Evolutionary conservation across 2,113 vertebrate genomes (phyloP).

Genomic region (Mesembrinibis cayennensis): DNA sequence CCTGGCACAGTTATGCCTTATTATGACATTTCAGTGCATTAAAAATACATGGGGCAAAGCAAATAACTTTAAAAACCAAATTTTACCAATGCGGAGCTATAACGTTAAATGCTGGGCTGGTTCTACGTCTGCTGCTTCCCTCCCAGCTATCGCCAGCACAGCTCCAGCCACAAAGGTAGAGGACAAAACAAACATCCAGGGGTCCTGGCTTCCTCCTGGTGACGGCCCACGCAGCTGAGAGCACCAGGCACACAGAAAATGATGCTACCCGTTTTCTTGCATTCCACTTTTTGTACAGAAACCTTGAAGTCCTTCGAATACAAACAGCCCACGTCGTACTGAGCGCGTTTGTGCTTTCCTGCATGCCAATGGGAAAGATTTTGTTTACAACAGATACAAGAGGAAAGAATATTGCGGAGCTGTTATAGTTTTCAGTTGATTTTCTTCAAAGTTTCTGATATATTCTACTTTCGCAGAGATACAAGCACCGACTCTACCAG

Average conservation of each 20-base stretch:
- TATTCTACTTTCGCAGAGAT: rapidly evolving
- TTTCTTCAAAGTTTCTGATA: not conserved
- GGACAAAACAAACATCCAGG: not conserved
- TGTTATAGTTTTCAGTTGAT: rapidly evolving
- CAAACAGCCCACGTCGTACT: not conserved
- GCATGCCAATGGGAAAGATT: rapidly evolving
- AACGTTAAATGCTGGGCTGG: not conserved
- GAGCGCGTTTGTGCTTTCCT: rapidly evolving
- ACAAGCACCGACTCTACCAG: not conserved
- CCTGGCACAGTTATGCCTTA: not conserved
- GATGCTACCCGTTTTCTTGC: not conserved
- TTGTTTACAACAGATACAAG: rapidly evolving
- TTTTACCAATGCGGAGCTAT: not conserved
- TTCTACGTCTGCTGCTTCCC: not conserved
- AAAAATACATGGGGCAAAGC: not conserved
- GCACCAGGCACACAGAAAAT: rapidly evolving
- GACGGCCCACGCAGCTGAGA: not conserved
- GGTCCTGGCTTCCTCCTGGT: not conserved
- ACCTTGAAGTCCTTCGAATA: not conserved
- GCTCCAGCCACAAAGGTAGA: not conserved
- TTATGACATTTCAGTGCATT: not conserved
- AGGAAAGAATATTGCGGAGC: rapidly evolving
- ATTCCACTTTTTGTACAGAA: not conserved
- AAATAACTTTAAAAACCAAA: not conserved
- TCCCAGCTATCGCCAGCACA: not conserved